phyloP scores from a whole-genome alignment of 2,113 vertebrate genomes.

The Piliocolobus tephrosceles region DNA sequence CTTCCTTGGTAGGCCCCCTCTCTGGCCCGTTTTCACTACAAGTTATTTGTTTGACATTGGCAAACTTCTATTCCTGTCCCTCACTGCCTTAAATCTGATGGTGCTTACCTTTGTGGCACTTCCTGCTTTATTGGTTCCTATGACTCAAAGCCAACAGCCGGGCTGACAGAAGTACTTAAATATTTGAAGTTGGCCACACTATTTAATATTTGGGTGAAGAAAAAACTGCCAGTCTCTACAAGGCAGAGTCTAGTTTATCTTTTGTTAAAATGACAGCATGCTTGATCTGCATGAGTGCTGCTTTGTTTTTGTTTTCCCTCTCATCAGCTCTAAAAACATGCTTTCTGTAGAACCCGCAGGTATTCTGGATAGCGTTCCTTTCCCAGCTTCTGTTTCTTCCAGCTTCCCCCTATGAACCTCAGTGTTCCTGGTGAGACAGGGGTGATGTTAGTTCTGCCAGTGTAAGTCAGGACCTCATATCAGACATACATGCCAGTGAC shows the following conservation, averaged over 20 bases:
- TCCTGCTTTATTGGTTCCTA: not conserved
- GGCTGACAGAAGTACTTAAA: slow-evolving; percentile 32
- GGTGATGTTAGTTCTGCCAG: not conserved
- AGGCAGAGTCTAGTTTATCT: not conserved
- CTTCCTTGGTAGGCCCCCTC: not conserved
- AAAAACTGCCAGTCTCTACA: not conserved
- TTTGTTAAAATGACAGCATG: not conserved
- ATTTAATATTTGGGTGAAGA: slow-evolving; percentile 30
- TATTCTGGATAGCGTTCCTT: not conserved
- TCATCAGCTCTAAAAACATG: not conserved
- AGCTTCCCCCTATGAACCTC: not conserved
- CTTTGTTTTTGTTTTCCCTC: not conserved
- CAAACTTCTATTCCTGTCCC: not conserved
- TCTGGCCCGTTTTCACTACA: not conserved
- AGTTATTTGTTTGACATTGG: not conserved
- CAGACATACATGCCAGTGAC: not conserved
- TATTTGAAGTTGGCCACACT: slow-evolving; percentile 41
- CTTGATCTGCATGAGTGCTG: not conserved
- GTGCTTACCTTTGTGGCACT: not conserved
- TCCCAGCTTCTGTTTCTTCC: not conserved
- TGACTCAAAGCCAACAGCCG: not conserved
- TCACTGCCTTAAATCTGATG: slow-evolving; percentile 32
- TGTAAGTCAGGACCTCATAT: not conserved
- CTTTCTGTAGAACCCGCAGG: not conserved
- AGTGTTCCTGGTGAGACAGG: not conserved